phyloP scores from a whole-genome alignment of 1,140 invertebrate genomes.

The Brachionus paranguensis region DNA sequence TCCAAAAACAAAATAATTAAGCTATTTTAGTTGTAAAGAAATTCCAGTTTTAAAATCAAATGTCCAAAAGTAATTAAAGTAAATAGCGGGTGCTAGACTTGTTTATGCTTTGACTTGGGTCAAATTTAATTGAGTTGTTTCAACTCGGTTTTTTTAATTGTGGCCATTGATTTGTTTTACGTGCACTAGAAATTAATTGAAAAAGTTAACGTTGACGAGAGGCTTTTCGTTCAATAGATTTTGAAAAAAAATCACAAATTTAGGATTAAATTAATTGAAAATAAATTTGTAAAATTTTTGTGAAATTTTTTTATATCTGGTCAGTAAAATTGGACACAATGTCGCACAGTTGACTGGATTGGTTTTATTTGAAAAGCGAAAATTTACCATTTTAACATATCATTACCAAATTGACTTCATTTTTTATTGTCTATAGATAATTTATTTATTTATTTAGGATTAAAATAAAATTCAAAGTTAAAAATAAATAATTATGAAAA shows the following conservation, averaged over 20 bases:
- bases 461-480: no score
- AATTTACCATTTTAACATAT: no score
- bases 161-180: background rate
- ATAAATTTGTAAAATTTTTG: background rate
- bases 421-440: background rate
- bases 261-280: background rate
- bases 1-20: constrained; percentile 6
- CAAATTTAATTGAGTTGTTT: background rate
- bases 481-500: background rate
- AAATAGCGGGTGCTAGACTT: constrained; percentile 3
- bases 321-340: background rate
- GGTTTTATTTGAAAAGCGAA: background rate
- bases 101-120: background rate
- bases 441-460: background rate
- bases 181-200: background rate
- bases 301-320: background rate
- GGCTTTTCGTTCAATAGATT: background rate
- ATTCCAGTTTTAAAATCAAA: constrained; percentile 16
- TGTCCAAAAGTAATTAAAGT: background rate
- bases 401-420: background rate
- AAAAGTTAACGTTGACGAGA: background rate
- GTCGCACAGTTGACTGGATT: background rate
- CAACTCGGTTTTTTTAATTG: background rate
- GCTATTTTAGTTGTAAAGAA: background rate
- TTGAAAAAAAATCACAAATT: background rate